These are phyloP conservation scores for Melanerpes aurifrons DNA, from an alignment of 2,113 vertebrate genomes.

Conservation along the genomic window DNA sequence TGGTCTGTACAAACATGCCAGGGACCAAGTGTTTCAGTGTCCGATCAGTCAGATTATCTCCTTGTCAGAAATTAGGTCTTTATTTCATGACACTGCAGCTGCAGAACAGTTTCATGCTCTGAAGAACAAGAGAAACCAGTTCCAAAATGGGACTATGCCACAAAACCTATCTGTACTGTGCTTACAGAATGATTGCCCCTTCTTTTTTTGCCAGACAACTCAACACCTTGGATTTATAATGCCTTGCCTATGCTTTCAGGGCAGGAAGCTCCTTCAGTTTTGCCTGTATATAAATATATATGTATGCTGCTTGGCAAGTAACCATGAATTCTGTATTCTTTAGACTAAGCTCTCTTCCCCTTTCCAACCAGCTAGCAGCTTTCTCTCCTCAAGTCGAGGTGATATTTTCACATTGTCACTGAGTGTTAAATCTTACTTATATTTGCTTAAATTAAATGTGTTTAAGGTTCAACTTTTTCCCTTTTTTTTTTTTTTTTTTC, in stretches of 20 bases:
- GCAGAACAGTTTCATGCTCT: background rate
- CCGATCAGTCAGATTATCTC: background rate
- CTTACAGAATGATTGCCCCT: background rate
- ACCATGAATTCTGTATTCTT: background rate
- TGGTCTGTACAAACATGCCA: background rate
- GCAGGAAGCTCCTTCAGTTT: conserved; percentile 4
- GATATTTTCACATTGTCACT: conserved; percentile 49
- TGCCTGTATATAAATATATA: background rate
- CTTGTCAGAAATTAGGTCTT: background rate
- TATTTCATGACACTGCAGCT: background rate
- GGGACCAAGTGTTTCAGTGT: background rate
- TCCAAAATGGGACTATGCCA: background rate
- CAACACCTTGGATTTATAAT: background rate
- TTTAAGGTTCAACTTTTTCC: conserved; percentile 49
- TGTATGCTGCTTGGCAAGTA: background rate
- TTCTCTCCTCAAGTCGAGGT: background rate
- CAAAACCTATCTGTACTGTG: background rate
- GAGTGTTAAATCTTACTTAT: conserved; percentile 21
- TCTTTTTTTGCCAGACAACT: background rate
- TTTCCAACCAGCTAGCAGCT: conserved; percentile 7
- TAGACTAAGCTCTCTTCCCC: background rate
- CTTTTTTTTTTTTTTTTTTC: background rate
- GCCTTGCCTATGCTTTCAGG: background rate
- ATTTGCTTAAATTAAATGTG: conserved; percentile 42
- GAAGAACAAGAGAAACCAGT: background rate